These are phyloP conservation scores for Onychostruthus taczanowskii DNA, from an alignment of 2,113 vertebrate genomes.

Conservation along the genomic window DNA sequence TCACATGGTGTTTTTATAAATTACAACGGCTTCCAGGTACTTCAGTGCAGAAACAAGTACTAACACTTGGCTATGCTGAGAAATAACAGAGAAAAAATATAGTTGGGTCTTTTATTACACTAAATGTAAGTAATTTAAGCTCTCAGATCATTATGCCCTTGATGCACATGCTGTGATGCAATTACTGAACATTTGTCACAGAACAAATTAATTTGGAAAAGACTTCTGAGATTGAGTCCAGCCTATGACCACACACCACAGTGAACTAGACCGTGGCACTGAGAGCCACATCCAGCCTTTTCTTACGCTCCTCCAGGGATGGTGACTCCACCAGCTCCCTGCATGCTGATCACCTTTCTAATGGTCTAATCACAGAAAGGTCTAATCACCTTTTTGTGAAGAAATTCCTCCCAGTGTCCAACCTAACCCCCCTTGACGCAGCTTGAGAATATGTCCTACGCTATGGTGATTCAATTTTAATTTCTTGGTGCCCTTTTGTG, in stretches of 20 bases:
- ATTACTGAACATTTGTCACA: neutral
- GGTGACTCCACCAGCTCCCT: neutral
- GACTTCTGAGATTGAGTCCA: neutral
- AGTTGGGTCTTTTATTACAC: neutral
- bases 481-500: neutral
- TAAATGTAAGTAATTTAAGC: neutral
- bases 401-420: neutral
- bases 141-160: neutral
- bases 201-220: neutral
- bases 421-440: neutral
- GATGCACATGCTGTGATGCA: neutral
- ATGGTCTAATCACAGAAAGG: neutral
- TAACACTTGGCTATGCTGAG: neutral
- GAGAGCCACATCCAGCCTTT: neutral
- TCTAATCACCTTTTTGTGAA: neutral
- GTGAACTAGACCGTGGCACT: fast-evolving
- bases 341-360: neutral
- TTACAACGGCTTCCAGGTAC: neutral
- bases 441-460: neutral
- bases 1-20: neutral
- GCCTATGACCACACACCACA: neutral
- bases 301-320: neutral
- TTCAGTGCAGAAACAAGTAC: neutral
- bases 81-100: neutral
- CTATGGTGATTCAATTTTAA: neutral